These are phyloP conservation scores for Tachystola acroxantha DNA, from an alignment of 2,888 invertebrate species.

Conservation along the genomic window DNA sequence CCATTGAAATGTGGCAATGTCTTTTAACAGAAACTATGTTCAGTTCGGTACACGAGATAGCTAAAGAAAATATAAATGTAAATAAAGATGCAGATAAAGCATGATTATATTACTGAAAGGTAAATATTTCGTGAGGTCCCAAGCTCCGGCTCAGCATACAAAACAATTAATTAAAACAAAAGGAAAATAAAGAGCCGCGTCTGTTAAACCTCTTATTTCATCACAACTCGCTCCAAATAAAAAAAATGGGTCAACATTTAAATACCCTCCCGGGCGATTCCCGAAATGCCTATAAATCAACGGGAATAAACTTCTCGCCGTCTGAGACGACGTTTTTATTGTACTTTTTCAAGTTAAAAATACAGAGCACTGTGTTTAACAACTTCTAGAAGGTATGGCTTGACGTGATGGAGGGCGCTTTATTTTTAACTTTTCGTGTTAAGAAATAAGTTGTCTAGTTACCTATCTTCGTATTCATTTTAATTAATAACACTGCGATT, in stretches of 20 bases:
- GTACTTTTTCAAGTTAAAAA: conserved; percentile 28
- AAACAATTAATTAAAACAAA: not conserved
- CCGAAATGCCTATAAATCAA: conserved; percentile 51
- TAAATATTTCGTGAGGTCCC: too few relatives aligned
- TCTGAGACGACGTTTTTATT: conserved; percentile 37
- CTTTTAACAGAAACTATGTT: too few relatives aligned
- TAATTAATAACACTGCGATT: too few relatives aligned
- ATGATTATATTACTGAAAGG: too few relatives aligned
- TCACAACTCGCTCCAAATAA: conserved; percentile 16
- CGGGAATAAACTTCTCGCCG: conserved; percentile 34
- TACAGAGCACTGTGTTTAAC: conserved; percentile 21
- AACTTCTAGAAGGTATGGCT: not conserved
- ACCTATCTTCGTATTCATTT: too few relatives aligned
- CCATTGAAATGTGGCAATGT: too few relatives aligned
- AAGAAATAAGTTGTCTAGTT: too few relatives aligned
- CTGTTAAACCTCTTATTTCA: conserved; percentile 27
- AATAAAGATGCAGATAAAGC: too few relatives aligned
- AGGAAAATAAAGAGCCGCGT: conserved; percentile 11
- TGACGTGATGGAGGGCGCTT: not conserved
- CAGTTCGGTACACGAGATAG: too few relatives aligned
- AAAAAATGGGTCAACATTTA: conserved; percentile 45
- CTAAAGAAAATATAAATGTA: too few relatives aligned
- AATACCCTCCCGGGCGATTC: conserved; percentile 35
- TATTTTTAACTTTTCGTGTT: too few relatives aligned
- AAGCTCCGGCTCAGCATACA: too few relatives aligned